Base-by-base conservation (phyloP, 1,140 invertebrate species). In the Drosophila navojoa region DNA sequence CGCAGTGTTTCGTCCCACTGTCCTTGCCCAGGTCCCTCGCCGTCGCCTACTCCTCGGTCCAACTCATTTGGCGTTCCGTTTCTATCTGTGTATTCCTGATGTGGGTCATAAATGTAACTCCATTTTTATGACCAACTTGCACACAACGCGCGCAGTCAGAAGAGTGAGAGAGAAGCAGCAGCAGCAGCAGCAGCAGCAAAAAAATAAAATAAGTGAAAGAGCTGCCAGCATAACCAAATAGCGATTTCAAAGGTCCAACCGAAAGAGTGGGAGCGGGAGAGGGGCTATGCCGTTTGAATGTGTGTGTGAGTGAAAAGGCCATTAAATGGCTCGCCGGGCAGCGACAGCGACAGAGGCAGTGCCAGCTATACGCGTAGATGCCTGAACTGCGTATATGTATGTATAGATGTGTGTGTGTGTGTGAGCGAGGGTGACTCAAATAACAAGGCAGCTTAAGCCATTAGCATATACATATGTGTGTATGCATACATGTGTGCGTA, bases 101-200 rank as follows among this genome's bases (percentile, higher is more conserved):
- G 84, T 89, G 85, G 85, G 85, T 80, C 79, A 89, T 89, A 89
- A 89, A 89, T 89, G 84, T 89, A 89, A 89, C 84, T 89, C 84
- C 85, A 85, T 89, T 89, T 89, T 89, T 89, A 89, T 89, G 85
- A 78, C 79, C 80, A 79, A 89, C 80, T 84, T 84, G 85, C 85
- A 90, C 84, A 90, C 85, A 61, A 84, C 71, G 64, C 69, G 52
- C 32, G 6, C 55, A 64, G 47, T 70, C 35, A 27, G 32, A 59
- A 75, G 50, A 63, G 59, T 19, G 27, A 60, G 66, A 49, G 50
- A 77, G 35, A 57, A 59, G 44, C 44, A 62, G 38, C 42, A 15
- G 35, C 6, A n/a, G 38, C 42, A 15, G 35, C 6, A n/a, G 71
- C 40, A 50, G 63, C 5, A 5, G 2, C 5, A n/a, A 19, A 45